Evolutionary conservation across 2,797 vertebrate genomes (phyloP).

Genomic region (Erithacus rubecula): DNA sequence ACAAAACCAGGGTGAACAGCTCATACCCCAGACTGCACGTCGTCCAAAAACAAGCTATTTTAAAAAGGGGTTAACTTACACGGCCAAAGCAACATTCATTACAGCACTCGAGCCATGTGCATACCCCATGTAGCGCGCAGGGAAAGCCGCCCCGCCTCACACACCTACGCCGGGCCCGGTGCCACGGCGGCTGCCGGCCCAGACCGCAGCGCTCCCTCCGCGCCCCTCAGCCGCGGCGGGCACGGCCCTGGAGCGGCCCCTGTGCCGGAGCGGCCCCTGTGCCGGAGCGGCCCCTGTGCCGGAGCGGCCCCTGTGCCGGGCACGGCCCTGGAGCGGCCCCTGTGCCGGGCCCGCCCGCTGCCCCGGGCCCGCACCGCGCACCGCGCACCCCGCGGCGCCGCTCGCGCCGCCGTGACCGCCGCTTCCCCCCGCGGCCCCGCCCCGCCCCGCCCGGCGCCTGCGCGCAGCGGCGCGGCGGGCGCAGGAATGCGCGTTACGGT

Average conservation of each 20-base stretch:
- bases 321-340: background rate
- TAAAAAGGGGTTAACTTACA: accelerated
- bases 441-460: slow-evolving; percentile 39
- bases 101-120: accelerated
- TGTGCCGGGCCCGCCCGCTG: too few relatives aligned
- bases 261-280: background rate
- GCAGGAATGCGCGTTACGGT: slow-evolving; percentile 57
- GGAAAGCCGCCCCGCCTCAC: background rate
- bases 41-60: background rate
- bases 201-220: background rate
- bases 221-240: too few relatives aligned
- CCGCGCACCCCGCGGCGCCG: background rate
- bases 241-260: background rate
- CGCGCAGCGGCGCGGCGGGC: slow-evolving; percentile 24
- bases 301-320: background rate
- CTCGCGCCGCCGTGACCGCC: too few relatives aligned
- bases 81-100: accelerated
- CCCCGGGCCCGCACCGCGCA: background rate
- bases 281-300: background rate
- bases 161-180: background rate
- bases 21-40: accelerated
- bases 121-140: accelerated
- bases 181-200: background rate
- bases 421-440: background rate
- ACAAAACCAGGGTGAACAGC: too few relatives aligned